phyloP scores from a whole-genome alignment of 2,888 invertebrate species.

The Blastobasis lacticolella region DNA sequence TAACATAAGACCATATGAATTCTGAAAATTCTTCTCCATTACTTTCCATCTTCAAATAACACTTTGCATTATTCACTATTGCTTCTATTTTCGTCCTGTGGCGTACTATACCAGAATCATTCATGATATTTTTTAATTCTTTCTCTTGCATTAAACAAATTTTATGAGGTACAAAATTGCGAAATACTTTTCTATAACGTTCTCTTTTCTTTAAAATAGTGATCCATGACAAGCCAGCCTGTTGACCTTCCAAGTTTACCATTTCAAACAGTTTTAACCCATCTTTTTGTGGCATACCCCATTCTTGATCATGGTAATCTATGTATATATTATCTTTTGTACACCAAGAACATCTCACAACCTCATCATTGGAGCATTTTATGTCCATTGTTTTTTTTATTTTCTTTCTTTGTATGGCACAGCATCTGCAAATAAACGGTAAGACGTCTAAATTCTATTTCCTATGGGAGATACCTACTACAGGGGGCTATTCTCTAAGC shows the following conservation, averaged over 20 bases:
- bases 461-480: too few relatives aligned
- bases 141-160: conserved; percentile 29
- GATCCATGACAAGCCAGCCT: conserved; percentile 61
- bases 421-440: too few relatives aligned
- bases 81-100: conserved; percentile 54
- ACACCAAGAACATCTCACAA: too few relatives aligned
- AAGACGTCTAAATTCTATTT: too few relatives aligned
- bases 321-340: conserved; percentile 26
- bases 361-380: too few relatives aligned
- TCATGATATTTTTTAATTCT: conserved; percentile 29
- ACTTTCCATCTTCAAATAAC: conserved; percentile 42
- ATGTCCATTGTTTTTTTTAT: too few relatives aligned
- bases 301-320: conserved; percentile 57
- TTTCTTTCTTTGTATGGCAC: too few relatives aligned
- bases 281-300: conserved; percentile 49
- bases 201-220: conserved; percentile 57
- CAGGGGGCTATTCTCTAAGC: too few relatives aligned
- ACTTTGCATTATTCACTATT: conserved; percentile 51
- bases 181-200: conserved; percentile 39
- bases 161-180: conserved; percentile 42
- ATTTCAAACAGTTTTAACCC: conserved; percentile 50
- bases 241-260: conserved; percentile 62
- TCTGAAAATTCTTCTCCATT: conserved; percentile 42
- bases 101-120: conserved; percentile 37
- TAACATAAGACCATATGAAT: conserved; percentile 55